These are phyloP conservation scores for Ptychodera flava DNA, from an alignment of 35 echinoderm and acorn worm genomes.

Conservation along the genomic window DNA sequence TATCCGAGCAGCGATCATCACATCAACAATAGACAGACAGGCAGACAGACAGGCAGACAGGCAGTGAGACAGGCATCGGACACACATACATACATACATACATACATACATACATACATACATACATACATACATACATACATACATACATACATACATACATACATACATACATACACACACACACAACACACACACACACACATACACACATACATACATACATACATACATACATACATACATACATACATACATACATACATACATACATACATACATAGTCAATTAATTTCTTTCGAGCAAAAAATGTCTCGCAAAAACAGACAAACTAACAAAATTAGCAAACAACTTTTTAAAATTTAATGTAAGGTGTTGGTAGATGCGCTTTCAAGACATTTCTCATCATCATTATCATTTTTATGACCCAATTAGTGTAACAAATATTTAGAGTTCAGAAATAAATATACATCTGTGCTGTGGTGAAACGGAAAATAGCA, in stretches of 20 bases:
- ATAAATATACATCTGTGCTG: too few species aligned
- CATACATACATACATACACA: background rate
- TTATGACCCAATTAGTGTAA: too few species aligned
- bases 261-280: background rate
- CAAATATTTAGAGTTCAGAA: too few species aligned
- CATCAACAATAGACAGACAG: background rate
- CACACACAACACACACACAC: background rate
- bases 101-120: background rate
- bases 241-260: conserved; percentile 2
- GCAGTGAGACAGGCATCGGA: background rate
- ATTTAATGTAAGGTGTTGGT: too few species aligned
- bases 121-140: conserved; percentile 2
- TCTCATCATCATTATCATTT: too few species aligned
- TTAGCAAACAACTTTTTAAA: too few species aligned
- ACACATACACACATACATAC: background rate
- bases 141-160: background rate
- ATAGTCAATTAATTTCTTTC: too few species aligned
- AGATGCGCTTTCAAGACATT: too few species aligned
- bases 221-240: background rate
- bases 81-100: background rate
- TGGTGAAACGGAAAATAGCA: too few species aligned
- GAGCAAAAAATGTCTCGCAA: too few species aligned
- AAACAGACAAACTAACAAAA: too few species aligned
- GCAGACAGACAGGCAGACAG: background rate
- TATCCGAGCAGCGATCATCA: too few species aligned